A percentile compares a stretch with the other conserved stretches of the same genome.
Evolutionary conservation across 2,797 vertebrate species (phyloP).

Genomic region (Anabas testudineus): DNA sequence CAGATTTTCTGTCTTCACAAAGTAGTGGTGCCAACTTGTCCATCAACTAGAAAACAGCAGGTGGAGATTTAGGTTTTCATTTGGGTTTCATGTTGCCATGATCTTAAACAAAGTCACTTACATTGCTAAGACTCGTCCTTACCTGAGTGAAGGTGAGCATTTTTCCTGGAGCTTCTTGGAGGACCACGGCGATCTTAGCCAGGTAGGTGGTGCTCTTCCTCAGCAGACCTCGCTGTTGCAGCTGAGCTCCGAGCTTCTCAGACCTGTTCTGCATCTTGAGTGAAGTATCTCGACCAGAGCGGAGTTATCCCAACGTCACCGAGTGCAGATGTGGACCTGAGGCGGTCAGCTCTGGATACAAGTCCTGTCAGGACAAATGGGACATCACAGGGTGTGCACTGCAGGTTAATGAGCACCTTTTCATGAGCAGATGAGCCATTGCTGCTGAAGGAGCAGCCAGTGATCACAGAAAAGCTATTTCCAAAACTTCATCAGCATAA

Average conservation of each 20-base stretch:
- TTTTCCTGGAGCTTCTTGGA: conserved; percentile 74
- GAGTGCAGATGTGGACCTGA: conserved; percentile 10
- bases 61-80: not conserved
- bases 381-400: conserved; percentile 27
- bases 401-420: conserved; percentile 37
- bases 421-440: conserved; percentile 38
- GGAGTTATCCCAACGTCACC: not conserved
- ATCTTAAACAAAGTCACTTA: not conserved
- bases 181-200: conserved; percentile 74
- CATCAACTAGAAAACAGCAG: conserved; percentile 75
- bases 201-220: conserved; percentile 67
- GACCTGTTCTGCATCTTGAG: conserved; percentile 31
- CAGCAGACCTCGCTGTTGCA: conserved; percentile 20
- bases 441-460: conserved; percentile 34
- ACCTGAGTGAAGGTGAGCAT: conserved; percentile 82
- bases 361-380: conserved; percentile 44
- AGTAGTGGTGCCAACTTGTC: conserved; percentile 58
- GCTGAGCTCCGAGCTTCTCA: conserved; percentile 20
- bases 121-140: not conserved
- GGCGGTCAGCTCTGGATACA: conserved; percentile 10
- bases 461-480: not conserved
- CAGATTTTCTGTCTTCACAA: conserved; percentile 62
- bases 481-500: conserved; percentile 21
- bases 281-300: not conserved
- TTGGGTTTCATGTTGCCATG: not conserved